Evolutionary conservation across 2,113 vertebrate species (phyloP).

Genomic region (Brachirus orientalis): DNA sequence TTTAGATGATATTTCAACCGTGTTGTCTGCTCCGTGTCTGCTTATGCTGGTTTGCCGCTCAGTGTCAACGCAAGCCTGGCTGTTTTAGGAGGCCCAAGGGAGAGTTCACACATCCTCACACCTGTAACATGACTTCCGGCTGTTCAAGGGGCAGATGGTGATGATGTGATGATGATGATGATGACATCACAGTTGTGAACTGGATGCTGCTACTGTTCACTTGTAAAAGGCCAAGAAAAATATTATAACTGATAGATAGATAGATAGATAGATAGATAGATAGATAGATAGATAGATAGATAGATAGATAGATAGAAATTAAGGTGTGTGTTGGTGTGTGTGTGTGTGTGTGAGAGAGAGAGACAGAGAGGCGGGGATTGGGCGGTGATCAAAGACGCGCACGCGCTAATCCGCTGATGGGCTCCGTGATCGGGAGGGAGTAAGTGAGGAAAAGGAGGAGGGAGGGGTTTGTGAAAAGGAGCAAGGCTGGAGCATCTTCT

Average conservation of each 20-base stretch:
- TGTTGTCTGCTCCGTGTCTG: not conserved
- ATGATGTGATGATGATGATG: not conserved
- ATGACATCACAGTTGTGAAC: no score
- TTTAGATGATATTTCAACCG: not conserved
- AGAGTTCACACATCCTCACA: slow-evolving; percentile 1
- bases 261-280: slow-evolving; percentile 1
- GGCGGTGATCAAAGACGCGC: slow-evolving; percentile 61
- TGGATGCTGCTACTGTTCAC: slow-evolving; percentile 1
- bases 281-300: not conserved
- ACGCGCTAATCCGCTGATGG: slow-evolving; percentile 73
- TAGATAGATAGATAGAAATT: slow-evolving; percentile 1
- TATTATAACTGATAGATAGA: slow-evolving; percentile 2
- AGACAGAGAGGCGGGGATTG: slow-evolving; percentile 40
- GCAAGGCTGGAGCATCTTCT: slow-evolving; percentile 68
- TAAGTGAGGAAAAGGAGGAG: no score
- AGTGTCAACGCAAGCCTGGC: no score
- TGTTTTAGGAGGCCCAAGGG: no score
- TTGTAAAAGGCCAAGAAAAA: not conserved
- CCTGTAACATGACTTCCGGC: not conserved
- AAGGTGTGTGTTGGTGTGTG: not conserved
- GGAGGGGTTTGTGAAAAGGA: slow-evolving; percentile 56
- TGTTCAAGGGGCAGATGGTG: slow-evolving; percentile 2
- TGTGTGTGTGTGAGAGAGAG: not conserved
- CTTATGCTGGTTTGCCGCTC: no score
- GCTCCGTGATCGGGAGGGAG: slow-evolving; percentile 55